Base-by-base conservation (phyloP, 2,113 vertebrate species). In the Sphaerodactylus townsendi region DNA sequence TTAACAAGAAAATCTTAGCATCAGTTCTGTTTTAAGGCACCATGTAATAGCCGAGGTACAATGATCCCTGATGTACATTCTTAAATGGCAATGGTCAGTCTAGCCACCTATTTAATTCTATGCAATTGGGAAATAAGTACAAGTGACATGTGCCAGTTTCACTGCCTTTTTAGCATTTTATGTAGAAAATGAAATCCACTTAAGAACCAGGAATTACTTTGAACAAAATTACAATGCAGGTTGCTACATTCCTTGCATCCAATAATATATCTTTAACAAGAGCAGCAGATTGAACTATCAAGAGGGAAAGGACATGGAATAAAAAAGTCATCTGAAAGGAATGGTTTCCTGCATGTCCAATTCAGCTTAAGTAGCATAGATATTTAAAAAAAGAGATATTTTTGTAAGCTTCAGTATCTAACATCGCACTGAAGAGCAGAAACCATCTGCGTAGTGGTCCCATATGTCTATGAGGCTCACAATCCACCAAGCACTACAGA, bases 21-120 rank as follows among this genome's bases (percentile, higher is more conserved):
- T 97, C 96, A 96, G 96, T 96, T 97, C 96, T 96, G 93, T 95
- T 97, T 62, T 97, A 97, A 97, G 96, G 96, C 96, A 97, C 96
- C 96, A 96, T 97, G 95, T 97, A 97, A 95, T 96, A 97, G 96
- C 96, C 96, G 96, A 97, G 96, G 96, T 97, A 97, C 96, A 93
- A 95, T 95, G 96, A 97, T 97, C 96, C 96, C 96, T 97, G 96
- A 97, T 96, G 96, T 97, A 96, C 96, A 96, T 96, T 97, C 96
- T 97, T 97, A 96, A 96, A 95, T 95, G 95, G 96, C 96, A 97
- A 96, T 96, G 96, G 90, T 96, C 95, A 95, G 93, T 96, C 95
- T 95, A 95, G 96, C 95, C 96, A 96, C 96, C 96, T 95, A 95
- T 93, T 96, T 95, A 95, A 96, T 95, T 95, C 95, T 94, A 96